phyloP scores from a whole-genome alignment of 2,797 vertebrate species.

The Molossus alvarezi region DNA sequence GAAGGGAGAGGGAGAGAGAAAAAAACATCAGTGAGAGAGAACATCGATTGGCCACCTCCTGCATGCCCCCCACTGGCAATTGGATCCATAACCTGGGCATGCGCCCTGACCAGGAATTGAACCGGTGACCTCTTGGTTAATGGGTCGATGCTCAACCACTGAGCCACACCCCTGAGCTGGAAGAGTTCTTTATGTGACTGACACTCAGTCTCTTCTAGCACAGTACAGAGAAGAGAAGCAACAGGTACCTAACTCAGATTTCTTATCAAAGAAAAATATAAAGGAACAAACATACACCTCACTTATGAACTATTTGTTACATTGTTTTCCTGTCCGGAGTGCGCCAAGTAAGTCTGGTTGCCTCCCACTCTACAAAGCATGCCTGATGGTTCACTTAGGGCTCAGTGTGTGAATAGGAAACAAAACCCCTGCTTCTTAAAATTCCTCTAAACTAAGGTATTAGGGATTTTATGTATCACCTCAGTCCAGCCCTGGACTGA shows the following conservation, averaged over 20 bases:
- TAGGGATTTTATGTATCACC: not conserved
- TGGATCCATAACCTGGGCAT: too few species aligned
- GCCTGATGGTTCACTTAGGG: not conserved
- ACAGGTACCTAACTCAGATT: not conserved
- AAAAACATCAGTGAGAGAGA: too few species aligned
- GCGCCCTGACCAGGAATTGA: too few species aligned
- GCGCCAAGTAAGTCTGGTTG: not conserved
- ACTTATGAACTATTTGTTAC: not conserved
- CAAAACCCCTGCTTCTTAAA: conserved; percentile 13
- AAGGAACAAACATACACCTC: not conserved
- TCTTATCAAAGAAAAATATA: not conserved
- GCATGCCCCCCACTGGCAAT: too few species aligned
- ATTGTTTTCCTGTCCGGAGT: not conserved
- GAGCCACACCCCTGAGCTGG: too few species aligned
- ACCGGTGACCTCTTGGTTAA: too few species aligned
- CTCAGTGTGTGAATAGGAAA: not conserved
- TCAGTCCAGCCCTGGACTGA: not conserved
- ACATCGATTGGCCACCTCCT: too few species aligned
- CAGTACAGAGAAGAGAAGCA: not conserved
- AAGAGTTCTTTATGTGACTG: not conserved
- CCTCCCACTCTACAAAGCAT: not conserved
- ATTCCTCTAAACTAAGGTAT: not conserved
- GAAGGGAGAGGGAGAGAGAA: not conserved
- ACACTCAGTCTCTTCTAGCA: too few species aligned
- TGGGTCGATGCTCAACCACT: too few species aligned